phyloP scores from a whole-genome alignment of 2,888 invertebrate species.

The Callosobruchus maculatus region DNA sequence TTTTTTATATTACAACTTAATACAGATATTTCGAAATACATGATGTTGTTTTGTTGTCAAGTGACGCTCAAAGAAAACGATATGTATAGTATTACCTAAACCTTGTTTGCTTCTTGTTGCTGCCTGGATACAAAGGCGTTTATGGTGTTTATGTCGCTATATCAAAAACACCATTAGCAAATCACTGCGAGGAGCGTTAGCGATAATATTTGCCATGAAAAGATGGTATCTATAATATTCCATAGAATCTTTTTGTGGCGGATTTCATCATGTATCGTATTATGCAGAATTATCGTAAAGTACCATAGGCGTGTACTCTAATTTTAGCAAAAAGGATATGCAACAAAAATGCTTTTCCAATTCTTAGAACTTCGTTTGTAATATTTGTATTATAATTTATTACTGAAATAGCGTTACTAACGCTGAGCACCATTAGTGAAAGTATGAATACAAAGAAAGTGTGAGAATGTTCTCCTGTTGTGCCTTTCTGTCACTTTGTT shows the following conservation, averaged over 20 bases:
- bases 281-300: no score
- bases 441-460: no score
- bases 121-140: neutral
- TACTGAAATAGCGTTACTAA: no score
- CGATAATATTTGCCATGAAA: neutral
- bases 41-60: neutral
- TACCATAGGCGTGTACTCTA: neutral
- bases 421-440: no score
- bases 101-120: neutral
- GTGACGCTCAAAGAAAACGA: neutral
- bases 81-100: neutral
- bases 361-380: no score
- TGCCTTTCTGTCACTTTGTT: no score
- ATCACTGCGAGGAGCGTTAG: neutral
- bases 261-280: neutral
- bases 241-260: neutral
- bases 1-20: neutral
- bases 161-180: neutral
- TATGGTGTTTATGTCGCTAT: neutral
- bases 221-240: neutral
- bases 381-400: no score
- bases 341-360: no score
- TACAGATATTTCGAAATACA: neutral
- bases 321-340: neutral
- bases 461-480: no score